Conservation (phyloP, 1,140 invertebrate species). For the Conus betulinus region DNA sequence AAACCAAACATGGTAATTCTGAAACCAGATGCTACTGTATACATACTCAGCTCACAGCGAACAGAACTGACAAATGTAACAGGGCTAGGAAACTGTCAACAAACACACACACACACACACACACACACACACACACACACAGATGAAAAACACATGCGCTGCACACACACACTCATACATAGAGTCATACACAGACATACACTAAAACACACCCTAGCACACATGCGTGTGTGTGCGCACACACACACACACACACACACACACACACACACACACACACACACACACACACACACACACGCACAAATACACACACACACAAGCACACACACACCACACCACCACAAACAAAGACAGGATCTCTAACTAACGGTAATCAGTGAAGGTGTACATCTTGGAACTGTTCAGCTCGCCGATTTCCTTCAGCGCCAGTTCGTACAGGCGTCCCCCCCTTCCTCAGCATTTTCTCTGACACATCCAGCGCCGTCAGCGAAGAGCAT, state of each 20-base stretch:
- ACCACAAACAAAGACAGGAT: neutral
- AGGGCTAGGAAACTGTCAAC: too few species aligned
- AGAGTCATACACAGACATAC: neutral
- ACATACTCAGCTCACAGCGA: too few species aligned
- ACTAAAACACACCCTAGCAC: neutral
- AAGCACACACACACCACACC: neutral
- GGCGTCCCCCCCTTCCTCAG: slow-evolving; percentile 69
- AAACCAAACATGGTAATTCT: slow-evolving; percentile 68
- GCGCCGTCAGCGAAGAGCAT: slow-evolving; percentile 73
- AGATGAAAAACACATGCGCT: neutral
- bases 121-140: neutral
- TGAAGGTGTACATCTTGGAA: slow-evolving; percentile 66
- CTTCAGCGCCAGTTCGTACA: slow-evolving; percentile 72
- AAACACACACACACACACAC: too few species aligned
- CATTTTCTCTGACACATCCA: slow-evolving; percentile 63
- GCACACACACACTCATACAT: neutral
- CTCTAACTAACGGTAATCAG: neutral
- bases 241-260: neutral
- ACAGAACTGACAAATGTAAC: too few species aligned
- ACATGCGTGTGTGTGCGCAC: neutral
- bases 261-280: too few species aligned
- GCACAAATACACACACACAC: neutral
- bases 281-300: neutral
- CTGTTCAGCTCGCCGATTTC: slow-evolving; percentile 67
- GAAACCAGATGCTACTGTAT: neutral